Evolutionary conservation across 2,888 invertebrate genomes (phyloP), one percentile per base, ranked within the genome.

Genomic region (Macrosiphum euphorbiae): DNA sequence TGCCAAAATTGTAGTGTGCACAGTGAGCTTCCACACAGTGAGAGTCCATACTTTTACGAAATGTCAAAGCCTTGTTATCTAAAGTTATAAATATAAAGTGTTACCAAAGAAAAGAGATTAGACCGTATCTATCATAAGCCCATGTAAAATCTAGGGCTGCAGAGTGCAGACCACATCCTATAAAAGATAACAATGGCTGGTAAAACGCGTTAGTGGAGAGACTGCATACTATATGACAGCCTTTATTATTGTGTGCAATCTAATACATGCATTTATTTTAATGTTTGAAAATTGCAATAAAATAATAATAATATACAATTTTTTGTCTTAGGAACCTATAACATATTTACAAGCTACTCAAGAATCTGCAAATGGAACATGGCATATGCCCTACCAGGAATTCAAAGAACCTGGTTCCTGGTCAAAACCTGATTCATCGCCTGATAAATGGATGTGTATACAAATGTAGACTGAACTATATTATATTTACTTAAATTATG

Each of bases 371-470:
- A 50, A 94, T 67, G 94, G 94, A 0, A 86, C 67, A 28, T 94
- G 94, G 94, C 94, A 94, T 5, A 61, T 94, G 67, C 94, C 94
- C 7, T 94, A 90, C 20, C 35, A 86, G 0, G 85, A 87, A 86
- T 7, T 28, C 1, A 94, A 94, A 41, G 90, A 85, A 61, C 67
- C 86, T 47, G 94, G 90, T 24, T 35, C 50, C 0, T 94, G 94
- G 94, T 85, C 94, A 61, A 94, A 90, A 94, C 94, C 94, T 67
- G 86, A 94, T 86, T 86, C 94, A 52, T 50, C 90, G 8, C 94
- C 94, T 41, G 90, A 94, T 90, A 85, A 86, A 20, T 94, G 94
- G 94, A 61, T 86, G 61, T 94, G 94, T 86, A 94, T 94, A 61
- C 50, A 90, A 94, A 67, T 47, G 61, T n/a, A 52, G 24, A 87